phyloP scores from a whole-genome alignment of 2,113 vertebrate species.

The Mormoops blainvillei region DNA sequence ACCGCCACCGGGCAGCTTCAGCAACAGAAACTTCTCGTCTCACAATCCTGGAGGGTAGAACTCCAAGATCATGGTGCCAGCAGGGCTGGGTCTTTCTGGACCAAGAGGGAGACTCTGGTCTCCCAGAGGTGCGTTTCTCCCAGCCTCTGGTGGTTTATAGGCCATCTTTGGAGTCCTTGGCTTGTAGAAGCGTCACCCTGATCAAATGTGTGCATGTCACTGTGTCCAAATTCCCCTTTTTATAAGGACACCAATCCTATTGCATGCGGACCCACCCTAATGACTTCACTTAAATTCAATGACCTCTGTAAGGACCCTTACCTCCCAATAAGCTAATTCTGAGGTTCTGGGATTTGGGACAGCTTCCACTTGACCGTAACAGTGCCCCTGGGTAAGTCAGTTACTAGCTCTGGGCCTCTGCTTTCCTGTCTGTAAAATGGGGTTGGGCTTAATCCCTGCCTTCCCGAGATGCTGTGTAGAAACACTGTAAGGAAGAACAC shows the following conservation, averaged over 20 bases:
- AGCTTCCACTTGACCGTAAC: not conserved
- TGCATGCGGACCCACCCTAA: not conserved
- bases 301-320: not conserved
- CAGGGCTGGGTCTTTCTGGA: not conserved
- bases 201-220: not conserved
- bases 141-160: not conserved
- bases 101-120: not conserved
- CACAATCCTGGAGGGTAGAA: not conserved
- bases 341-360: not conserved
- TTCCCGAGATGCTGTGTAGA: not conserved
- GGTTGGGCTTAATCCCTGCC: not conserved
- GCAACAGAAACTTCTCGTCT: not conserved
- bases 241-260: not conserved
- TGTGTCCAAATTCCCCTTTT: not conserved
- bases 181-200: fast-evolving
- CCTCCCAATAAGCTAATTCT: not conserved
- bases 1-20: not conserved
- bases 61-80: not conserved
- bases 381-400: not conserved
- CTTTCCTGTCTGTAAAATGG: not conserved
- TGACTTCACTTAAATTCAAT: not conserved
- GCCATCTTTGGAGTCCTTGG: fast-evolving
- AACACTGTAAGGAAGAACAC: not conserved
- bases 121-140: fast-evolving
- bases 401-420: not conserved